Evolutionary conservation across 2,113 vertebrate genomes (phyloP), one percentile per base, ranked within the genome.

Genomic region (Dicaeum eximium): DNA sequence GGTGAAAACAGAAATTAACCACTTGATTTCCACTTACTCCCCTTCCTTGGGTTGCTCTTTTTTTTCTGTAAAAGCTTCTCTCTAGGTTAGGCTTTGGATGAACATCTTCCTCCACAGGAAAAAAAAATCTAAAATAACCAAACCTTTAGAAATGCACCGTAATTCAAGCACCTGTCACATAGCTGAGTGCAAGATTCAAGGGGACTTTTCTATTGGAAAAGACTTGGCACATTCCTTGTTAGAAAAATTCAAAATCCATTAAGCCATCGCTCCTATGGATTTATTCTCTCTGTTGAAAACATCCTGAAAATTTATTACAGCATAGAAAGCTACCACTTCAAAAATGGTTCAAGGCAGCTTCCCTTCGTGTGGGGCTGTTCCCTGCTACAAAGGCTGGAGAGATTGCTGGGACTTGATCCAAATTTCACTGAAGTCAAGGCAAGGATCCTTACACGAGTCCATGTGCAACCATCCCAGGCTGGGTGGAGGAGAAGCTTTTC

Each of bases 1-100:
- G 79, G 80, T 86, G 60, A 92, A 91, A 94, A 96, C 93, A 96
- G 80, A 96, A 97, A 97, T 97, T 97, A 98, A 97, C 97, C 51
- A 54, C 90, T 94, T 91, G 80, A 47, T 86, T 91, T 35, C 92
- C 79, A 85, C n/a, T 40, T 89, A 66, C 19, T 96, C 47, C 64
- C 7, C 12, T 86, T 65, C 33, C 27, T 60, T 47, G 53, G 66
- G 56, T 61, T 25, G 21, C 71, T 13, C 58, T 91, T 92, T 71
- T 92, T 71, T 78, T 88, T 91, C 80, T 80, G 33, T 65, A 89
- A 93, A 86, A 58, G 37, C 67, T 82, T 40, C 40, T 56, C 60
- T 88, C 72, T 58, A 73, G 79, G 61, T 87, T 44, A 80, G 47
- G 37, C 38, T 91, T 90, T 80, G 88, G 58, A 53, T 70, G 13